Evolutionary conservation across 1,140 invertebrate genomes (phyloP), one percentile per base, ranked within the genome.

Genomic region (Agrypnia vestita): DNA sequence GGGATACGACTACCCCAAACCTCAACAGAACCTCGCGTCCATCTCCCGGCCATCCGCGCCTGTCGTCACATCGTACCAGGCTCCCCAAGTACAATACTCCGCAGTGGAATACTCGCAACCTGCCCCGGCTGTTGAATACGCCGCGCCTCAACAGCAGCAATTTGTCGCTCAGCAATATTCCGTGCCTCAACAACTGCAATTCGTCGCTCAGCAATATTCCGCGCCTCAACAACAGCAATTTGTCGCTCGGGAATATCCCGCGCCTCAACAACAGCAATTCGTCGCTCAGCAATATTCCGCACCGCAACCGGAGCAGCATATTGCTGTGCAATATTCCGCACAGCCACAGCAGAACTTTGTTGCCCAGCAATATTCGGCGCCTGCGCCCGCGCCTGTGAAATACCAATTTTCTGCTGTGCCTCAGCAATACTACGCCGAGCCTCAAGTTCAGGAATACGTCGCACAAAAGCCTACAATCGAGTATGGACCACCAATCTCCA

Each of bases 1-100:
- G 11, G 80, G 80, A 11, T 81, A 81, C 56, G 76, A 78, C 43
- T 81, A 81, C n/a, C 80, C 80, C 6, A 78, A 75, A 44, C 78
- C 79, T 19, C 47, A 46, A 59, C 15, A 10, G 19, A 75, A 44
- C n/a, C n/a, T n/a, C 13, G 15, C 25, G 49, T 61, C 73, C 15
- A 61, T 76, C 43, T n/a, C n/a, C n/a, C n/a, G n/a, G n/a, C n/a
- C n/a, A n/a, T n/a, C 13, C 0, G 46, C 9, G 10, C 47, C 67
- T 0, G 49, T 44, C 12, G 19, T 53, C 11, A 6, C 46, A 21
- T 71, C 67, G 3, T 71, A 71, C 19, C 67, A 71, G 49, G 49
- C 67, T 17, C 46, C 67, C 3, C 67, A 71, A 35, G 12, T 71
- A 71, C 67, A 21, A 10, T 51, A 51, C 11, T 51, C 11, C 1